A percentile compares a stretch with the other conserved stretches of the same genome.
Conservation (phyloP, 92 coral and sea anemone species). For the Palythoa heliodiscus region DNA sequence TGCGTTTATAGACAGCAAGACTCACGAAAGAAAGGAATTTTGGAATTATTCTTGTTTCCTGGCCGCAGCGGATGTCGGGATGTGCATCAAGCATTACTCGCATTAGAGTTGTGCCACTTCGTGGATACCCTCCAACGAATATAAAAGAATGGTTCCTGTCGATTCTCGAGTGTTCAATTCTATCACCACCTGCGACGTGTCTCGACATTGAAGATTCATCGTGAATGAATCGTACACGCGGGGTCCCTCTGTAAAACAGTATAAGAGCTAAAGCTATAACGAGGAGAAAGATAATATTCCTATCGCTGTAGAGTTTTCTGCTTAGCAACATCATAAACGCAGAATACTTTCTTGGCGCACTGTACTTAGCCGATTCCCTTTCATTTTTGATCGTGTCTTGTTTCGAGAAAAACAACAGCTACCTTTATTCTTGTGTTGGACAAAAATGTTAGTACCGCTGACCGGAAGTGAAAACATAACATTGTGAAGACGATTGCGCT, state of each 20-base stretch:
- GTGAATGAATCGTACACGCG: constrained; percentile 2
- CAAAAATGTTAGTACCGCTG: constrained; percentile 3
- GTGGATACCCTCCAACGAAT: constrained; percentile 95
- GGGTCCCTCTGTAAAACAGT: constrained; percentile 25
- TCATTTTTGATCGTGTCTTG: background rate
- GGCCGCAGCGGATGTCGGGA: constrained; percentile 94
- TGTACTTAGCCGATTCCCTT: no score
- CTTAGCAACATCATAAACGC: constrained; percentile 7
- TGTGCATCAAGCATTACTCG: constrained; percentile 91
- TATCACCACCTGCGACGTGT: constrained; percentile 9
- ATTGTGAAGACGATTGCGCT: no score
- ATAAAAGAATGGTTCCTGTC: constrained; percentile 76
- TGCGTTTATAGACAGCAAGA: constrained; percentile 48
- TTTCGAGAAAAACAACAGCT: background rate
- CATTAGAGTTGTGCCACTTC: constrained; percentile 98
- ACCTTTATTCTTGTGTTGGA: background rate
- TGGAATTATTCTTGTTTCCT: constrained; percentile 93
- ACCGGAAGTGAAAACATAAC: constrained; percentile 2
- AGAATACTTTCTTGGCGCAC: background rate
- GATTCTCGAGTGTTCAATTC: background rate
- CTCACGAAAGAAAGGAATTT: constrained; percentile 72
- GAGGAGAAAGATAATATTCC: constrained; percentile 18
- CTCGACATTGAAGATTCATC: background rate
- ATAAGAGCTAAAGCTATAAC: constrained; percentile 26
- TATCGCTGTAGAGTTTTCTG: constrained; percentile 28